These are phyloP conservation scores for Melinaea marsaeus DNA, from an alignment of 2,888 invertebrate species.

Conservation along the genomic window DNA sequence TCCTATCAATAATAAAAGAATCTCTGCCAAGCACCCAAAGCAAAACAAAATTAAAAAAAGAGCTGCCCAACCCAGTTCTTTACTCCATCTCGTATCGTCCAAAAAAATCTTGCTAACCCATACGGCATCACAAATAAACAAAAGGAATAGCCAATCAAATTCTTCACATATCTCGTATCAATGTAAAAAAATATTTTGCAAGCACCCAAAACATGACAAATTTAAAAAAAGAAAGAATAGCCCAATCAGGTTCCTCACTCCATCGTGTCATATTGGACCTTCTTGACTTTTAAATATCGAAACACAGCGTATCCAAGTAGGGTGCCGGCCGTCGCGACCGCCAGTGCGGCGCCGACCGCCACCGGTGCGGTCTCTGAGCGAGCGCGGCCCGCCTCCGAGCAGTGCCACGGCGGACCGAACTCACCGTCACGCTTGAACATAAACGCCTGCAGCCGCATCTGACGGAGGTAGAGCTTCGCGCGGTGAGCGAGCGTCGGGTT, in stretches of 20 bases:
- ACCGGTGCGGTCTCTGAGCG: constrained; percentile 92
- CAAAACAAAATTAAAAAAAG: too few relatives aligned
- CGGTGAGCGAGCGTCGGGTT: constrained; percentile 68
- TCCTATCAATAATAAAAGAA: too few relatives aligned
- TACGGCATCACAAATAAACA: too few relatives aligned
- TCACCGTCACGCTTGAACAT: constrained; percentile 88
- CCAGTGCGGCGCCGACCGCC: constrained; percentile 86
- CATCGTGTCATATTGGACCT: constrained; percentile 95
- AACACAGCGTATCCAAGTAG: constrained; percentile 91
- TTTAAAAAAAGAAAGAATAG: constrained; percentile 31
- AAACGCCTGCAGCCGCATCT: constrained; percentile 90
- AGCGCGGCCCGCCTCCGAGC: constrained; percentile 65
- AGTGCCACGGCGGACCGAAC: constrained; percentile 83
- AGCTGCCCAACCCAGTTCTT: too few relatives aligned
- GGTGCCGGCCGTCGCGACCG: constrained; percentile 88
- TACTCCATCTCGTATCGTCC: too few relatives aligned
- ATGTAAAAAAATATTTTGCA: neutral
- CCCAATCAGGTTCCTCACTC: constrained; percentile 73
- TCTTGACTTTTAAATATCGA: constrained; percentile 92
- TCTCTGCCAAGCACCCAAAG: too few relatives aligned
- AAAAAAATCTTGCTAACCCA: too few relatives aligned
- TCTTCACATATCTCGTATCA: too few relatives aligned
- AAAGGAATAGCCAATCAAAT: too few relatives aligned
- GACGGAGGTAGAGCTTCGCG: constrained; percentile 81
- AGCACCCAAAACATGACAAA: constrained; percentile 5